A percentile compares a stretch with the other conserved stretches of the same genome.
These are phyloP conservation scores for Clarias batrachus DNA, from an alignment of 2,113 vertebrate species.

Conservation along the genomic window DNA sequence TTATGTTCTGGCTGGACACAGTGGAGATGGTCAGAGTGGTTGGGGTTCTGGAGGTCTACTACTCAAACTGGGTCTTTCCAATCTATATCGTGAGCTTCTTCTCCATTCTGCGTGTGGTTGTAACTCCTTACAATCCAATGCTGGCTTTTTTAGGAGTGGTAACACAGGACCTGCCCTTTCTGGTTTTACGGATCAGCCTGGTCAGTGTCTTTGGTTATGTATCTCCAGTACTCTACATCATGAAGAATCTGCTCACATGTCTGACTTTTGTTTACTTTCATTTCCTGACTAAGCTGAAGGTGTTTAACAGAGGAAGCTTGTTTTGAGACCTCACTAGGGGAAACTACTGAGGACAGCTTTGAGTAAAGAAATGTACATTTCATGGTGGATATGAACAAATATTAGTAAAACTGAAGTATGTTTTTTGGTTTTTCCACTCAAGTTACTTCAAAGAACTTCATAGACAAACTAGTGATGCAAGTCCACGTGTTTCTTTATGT, in stretches of 20 bases:
- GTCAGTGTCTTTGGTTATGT: slow-evolving; percentile 67
- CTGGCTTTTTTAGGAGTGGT: slow-evolving; percentile 62
- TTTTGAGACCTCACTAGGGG: slow-evolving; percentile 59
- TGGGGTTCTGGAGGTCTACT: slow-evolving; percentile 60
- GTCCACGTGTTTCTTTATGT: neutral
- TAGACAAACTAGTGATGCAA: neutral
- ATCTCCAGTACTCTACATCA: slow-evolving; percentile 73
- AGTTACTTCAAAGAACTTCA: neutral
- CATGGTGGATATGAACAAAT: neutral
- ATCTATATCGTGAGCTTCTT: slow-evolving; percentile 75
- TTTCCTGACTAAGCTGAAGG: slow-evolving; percentile 66
- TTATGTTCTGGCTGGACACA: slow-evolving; percentile 79
- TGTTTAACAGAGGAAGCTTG: slow-evolving; percentile 66
- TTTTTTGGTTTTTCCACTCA: neutral
- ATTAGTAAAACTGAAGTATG: neutral
- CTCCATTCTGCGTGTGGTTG: slow-evolving; percentile 69
- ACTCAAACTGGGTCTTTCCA: slow-evolving; percentile 75
- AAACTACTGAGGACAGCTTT: neutral
- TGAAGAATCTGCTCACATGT: slow-evolving; percentile 76
- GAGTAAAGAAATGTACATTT: neutral
- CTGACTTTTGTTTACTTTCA: slow-evolving; percentile 77
- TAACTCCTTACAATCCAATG: slow-evolving; percentile 69
- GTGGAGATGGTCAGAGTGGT: slow-evolving; percentile 77
- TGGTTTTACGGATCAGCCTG: slow-evolving; percentile 72
- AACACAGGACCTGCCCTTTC: slow-evolving; percentile 79